Conservation (phyloP, 2,888 invertebrate species). For the Cephus runcator region DNA sequence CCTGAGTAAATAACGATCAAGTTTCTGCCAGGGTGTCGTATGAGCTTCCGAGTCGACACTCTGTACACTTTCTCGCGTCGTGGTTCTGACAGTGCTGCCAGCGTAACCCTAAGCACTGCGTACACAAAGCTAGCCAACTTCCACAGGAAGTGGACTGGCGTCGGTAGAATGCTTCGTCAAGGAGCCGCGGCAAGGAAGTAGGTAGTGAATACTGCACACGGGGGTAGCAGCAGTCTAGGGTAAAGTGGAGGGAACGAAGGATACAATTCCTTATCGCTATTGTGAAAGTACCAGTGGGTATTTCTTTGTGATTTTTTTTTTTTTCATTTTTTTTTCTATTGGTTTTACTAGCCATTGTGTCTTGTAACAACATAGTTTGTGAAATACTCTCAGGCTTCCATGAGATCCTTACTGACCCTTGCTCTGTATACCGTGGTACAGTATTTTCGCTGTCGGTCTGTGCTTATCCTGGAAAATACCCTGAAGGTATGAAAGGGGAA, state of each 20-base stretch:
- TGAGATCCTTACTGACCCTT: not conserved
- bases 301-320: not conserved
- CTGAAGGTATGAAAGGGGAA: not conserved
- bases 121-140: not conserved
- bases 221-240: not conserved
- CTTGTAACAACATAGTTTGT: conserved; percentile 15
- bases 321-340: not conserved
- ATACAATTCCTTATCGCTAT: conserved; percentile 15
- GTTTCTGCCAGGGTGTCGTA: not conserved
- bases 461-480: not conserved
- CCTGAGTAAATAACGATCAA: not conserved
- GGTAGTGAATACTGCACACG: not conserved
- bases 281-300: not conserved
- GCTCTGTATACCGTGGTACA: not conserved
- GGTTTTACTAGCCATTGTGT: conserved; percentile 17
- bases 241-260: conserved; percentile 10
- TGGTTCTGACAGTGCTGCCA: not conserved
- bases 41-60: not conserved
- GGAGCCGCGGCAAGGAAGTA: conserved; percentile 10
- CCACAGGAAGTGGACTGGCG: not conserved
- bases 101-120: not conserved
- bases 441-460: not conserved
- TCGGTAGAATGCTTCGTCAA: conserved; percentile 34
- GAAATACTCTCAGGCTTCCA: conserved; percentile 1
- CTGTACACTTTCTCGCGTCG: not conserved